Evolutionary conservation across 2,797 vertebrate genomes (phyloP).

Genomic region (Delichon dasypus): DNA sequence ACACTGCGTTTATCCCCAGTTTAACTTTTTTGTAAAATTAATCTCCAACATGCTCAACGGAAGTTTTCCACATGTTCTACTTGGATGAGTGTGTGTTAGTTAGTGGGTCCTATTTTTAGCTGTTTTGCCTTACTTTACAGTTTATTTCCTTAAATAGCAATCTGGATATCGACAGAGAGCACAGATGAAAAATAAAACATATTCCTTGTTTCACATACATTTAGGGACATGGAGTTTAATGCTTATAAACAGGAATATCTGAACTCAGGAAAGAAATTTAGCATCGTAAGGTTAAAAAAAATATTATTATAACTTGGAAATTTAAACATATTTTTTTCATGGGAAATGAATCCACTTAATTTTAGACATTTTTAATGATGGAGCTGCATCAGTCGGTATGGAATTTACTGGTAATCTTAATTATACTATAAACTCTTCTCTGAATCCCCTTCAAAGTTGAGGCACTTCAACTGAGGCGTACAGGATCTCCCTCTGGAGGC

Average conservation of each 20-base stretch:
- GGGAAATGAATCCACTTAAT: not conserved
- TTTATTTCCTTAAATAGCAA: conserved; percentile 73
- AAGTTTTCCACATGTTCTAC: conserved; percentile 61
- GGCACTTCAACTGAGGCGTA: not conserved
- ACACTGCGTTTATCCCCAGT: not conserved
- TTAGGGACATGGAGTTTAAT: not conserved
- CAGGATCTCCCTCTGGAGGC: conserved; percentile 66
- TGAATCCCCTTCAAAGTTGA: not conserved
- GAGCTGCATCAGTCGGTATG: not conserved
- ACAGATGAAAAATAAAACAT: conserved; percentile 37
- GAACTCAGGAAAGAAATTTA: not conserved
- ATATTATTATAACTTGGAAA: not conserved
- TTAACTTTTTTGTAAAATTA: not conserved
- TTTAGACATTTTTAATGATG: not conserved
- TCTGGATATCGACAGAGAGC: conserved; percentile 42
- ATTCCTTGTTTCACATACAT: conserved; percentile 20
- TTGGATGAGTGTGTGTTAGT: conserved; percentile 49
- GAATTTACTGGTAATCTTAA: not conserved
- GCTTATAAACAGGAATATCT: conserved; percentile 12
- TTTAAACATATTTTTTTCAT: not conserved
- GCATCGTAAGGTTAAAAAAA: not conserved
- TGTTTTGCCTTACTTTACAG: conserved; percentile 68
- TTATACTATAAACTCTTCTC: not conserved
- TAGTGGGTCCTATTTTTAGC: conserved; percentile 68
- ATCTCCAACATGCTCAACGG: conserved; percentile 15